Percentiles rank a stretch among this genome's conserved stretches.
Evolutionary conservation across 2,888 invertebrate species (phyloP).

Genomic region (Asteroscopus sphinx): DNA sequence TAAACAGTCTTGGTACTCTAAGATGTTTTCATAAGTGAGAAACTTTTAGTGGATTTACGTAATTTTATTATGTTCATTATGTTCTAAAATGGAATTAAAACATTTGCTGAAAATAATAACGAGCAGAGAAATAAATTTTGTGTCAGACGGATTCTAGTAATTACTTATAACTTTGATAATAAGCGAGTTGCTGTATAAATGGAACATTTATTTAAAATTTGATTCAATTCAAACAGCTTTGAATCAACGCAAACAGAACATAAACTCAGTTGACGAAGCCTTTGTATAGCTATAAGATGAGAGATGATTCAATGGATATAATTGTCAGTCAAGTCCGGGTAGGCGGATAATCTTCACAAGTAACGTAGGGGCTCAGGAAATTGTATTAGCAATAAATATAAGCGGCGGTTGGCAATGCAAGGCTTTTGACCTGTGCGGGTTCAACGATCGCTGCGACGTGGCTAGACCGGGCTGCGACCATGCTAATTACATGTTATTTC

Average conservation of each 20-base stretch:
- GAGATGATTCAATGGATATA: constrained; percentile 29
- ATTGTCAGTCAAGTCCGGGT: constrained; percentile 20
- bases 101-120: too few species aligned
- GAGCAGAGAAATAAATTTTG: too few species aligned
- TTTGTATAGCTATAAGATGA: constrained; percentile 23
- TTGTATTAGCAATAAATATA: constrained; percentile 63
- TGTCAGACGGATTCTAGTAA: too few species aligned
- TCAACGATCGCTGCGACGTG: constrained; percentile 70
- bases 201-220: not conserved
- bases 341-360: constrained; percentile 42
- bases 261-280: constrained; percentile 32
- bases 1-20: not conserved
- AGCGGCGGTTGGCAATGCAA: constrained; percentile 65
- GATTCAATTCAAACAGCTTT: constrained; percentile 6
- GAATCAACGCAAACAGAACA: constrained; percentile 15
- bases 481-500: constrained; percentile 66
- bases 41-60: not conserved
- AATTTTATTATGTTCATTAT: not conserved
- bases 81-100: not conserved
- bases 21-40: not conserved
- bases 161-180: too few species aligned
- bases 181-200: too few species aligned
- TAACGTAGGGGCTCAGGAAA: constrained; percentile 55
- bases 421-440: constrained; percentile 81
- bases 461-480: constrained; percentile 65